Percentiles rank a stretch among this genome's conserved stretches.
These are phyloP conservation scores for Ichneumon xanthorius DNA, from an alignment of 2,888 invertebrate genomes.

Conservation along the genomic window DNA sequence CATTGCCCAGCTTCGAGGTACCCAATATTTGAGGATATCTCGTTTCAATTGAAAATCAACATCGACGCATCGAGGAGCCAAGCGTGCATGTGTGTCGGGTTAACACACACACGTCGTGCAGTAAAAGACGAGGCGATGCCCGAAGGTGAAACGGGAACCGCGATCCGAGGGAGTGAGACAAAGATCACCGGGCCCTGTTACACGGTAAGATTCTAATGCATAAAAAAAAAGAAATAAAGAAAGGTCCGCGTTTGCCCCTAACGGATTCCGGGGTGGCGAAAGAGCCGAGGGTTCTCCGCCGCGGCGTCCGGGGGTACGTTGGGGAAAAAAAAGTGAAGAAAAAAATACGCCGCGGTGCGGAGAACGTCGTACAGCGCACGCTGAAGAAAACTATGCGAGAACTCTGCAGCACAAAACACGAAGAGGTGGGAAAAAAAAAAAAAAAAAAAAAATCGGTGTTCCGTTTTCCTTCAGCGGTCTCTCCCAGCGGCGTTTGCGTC, in stretches of 20 bases:
- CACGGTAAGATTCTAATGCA: conserved; percentile 50
- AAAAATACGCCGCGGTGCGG: conserved; percentile 66
- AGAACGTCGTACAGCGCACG: conserved; percentile 45
- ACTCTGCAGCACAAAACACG: conserved; percentile 34
- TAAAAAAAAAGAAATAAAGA: conserved; percentile 71
- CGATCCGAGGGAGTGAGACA: conserved; percentile 65
- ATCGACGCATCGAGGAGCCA: conserved; percentile 68
- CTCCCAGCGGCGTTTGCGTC: conserved; percentile 46
- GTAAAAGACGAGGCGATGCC: conserved; percentile 54
- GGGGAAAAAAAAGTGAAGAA: conserved; percentile 66
- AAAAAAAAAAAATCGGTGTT: conserved; percentile 71
- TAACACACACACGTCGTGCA: conserved; percentile 32
- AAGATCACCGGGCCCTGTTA: conserved; percentile 71
- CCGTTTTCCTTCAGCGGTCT: conserved; percentile 70
- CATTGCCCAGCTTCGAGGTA: conserved; percentile 67
- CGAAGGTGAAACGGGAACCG: conserved; percentile 67
- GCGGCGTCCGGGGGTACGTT: conserved; percentile 24
- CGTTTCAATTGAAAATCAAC: conserved; percentile 84
- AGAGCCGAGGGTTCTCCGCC: conserved; percentile 57
- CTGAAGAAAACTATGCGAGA: conserved; percentile 47
- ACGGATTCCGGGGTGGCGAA: conserved; percentile 81
- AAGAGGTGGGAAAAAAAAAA: conserved; percentile 44
- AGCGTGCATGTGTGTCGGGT: conserved; percentile 46
- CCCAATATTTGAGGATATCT: conserved; percentile 83
- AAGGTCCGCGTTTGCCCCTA: conserved; percentile 76